phyloP scores from a whole-genome alignment of 2,888 invertebrate genomes.

The Adelognathus sp. region DNA sequence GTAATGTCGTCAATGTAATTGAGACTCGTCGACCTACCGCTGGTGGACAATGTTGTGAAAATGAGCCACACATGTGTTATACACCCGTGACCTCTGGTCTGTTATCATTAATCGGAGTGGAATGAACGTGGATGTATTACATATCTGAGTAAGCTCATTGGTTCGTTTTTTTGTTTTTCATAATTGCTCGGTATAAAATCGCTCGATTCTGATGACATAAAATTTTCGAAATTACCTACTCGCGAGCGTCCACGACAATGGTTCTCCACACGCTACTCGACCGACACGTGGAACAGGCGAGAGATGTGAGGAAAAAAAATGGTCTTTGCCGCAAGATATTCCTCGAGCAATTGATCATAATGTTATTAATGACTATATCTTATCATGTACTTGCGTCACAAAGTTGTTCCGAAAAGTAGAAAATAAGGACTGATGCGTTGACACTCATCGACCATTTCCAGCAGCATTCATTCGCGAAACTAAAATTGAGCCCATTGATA shows the following conservation, averaged over 20 bases:
- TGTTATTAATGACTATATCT: slow-evolving; percentile 33
- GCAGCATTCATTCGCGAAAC: neutral
- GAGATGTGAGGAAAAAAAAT: neutral
- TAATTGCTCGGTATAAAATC: slow-evolving; percentile 35
- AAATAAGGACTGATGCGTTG: neutral
- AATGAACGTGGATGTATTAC: slow-evolving; percentile 75
- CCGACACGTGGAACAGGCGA: slow-evolving; percentile 1
- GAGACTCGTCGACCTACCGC: slow-evolving; percentile 34
- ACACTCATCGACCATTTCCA: neutral
- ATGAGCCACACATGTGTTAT: slow-evolving; percentile 59
- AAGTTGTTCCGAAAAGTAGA: neutral
- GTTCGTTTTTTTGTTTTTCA: slow-evolving; percentile 24
- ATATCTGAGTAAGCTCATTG: slow-evolving; percentile 63
- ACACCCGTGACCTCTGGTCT: slow-evolving; percentile 69
- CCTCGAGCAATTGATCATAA: neutral
- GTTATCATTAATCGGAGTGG: slow-evolving; percentile 74
- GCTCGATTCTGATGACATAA: slow-evolving; percentile 29
- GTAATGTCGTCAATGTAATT: slow-evolving; percentile 49
- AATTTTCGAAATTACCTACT: slow-evolving; percentile 39
- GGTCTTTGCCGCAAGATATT: neutral
- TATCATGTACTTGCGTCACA: slow-evolving; percentile 27
- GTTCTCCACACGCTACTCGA: slow-evolving; percentile 8
- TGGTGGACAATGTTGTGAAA: slow-evolving; percentile 50
- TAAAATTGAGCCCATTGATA: neutral
- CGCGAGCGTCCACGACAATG: slow-evolving; percentile 21